Base-by-base conservation (phyloP, 2,113 vertebrate genomes). In the Hystrix brachyura region DNA sequence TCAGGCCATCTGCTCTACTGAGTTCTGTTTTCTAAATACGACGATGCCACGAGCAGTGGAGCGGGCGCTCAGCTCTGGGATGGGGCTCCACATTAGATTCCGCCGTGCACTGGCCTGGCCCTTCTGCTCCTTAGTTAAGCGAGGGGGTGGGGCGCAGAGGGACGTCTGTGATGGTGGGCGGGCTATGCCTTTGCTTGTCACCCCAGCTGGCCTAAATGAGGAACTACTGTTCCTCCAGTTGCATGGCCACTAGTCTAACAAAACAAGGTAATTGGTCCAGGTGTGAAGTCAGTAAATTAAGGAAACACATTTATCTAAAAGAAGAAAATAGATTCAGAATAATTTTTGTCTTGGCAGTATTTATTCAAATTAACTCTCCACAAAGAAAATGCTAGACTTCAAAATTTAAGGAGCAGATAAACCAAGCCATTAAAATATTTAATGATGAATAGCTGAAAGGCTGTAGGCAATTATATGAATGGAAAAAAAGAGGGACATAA, bases 221-320 rank as follows among this genome's bases (percentile, higher is more conserved):
- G 27, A 94, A 80, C 32, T 64, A 13, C 67, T 67, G 23, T 6
- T 65, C 79, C 19, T 96, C 32, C 13, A 51, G 48, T 79, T 81
- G n/a, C 71, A 76, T 74, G 79, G 60, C 17, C 4, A 1, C 84
- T 69, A 38, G 0, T 82, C 32, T 79, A 90, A 88, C 34, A 80
- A 94, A 96, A 94, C 25, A 95, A 96, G 59, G 93, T 59, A 87
- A 94, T 48, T 23, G 53, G 51, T 92, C 46, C 32, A 82, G 65
- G 71, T 91, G 60, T 55, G 91, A 74, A 72, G 34, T 65, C 82
- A 92, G 71, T 79, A 85, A 94, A 91, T 60, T 72, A 95, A 74
- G 14, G 34, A 83, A 86, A 96, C 27, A 64, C 19, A 72, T 83
- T 64, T 88, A 48, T 64, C 8, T 38, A 55, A 29, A 72, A 74